A percentile compares a stretch with the other conserved stretches of the same genome.
phyloP scores from a whole-genome alignment of 2,113 vertebrate genomes.

The Lathamus discolor region DNA sequence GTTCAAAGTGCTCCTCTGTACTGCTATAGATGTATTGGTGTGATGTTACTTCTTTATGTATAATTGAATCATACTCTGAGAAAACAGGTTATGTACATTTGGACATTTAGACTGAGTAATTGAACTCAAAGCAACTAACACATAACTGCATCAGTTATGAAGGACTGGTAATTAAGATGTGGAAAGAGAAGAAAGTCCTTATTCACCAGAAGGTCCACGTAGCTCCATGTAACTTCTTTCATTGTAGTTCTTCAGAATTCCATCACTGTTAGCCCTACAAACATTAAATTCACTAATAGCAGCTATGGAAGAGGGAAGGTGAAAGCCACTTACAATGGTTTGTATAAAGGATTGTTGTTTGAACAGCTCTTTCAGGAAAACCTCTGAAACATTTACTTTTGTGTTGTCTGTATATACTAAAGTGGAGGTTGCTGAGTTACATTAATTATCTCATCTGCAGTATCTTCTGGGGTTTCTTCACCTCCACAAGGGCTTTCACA shows the following conservation, averaged over 20 bases:
- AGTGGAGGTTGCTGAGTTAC: neutral
- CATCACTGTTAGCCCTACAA: neutral
- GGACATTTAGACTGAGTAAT: neutral
- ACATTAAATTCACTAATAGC: neutral
- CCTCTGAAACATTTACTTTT: neutral
- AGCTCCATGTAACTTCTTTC: neutral
- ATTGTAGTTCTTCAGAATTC: neutral
- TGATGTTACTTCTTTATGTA: neutral
- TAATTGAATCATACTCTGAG: neutral
- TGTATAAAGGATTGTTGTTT: neutral
- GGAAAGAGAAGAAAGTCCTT: neutral
- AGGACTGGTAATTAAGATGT: neutral
- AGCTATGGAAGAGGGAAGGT: neutral
- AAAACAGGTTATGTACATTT: neutral
- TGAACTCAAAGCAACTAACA: neutral
- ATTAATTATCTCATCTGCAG: neutral
- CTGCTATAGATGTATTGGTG: neutral
- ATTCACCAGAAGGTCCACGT: neutral
- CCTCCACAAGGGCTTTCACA: constrained; percentile 51
- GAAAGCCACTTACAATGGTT: neutral
- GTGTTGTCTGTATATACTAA: neutral
- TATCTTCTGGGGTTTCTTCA: neutral
- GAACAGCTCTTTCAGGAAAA: neutral
- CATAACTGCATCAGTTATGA: rapidly evolving
- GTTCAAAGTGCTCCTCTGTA: neutral